Base-by-base conservation (phyloP, 2,797 vertebrate species). In the Danio tinwini region DNA sequence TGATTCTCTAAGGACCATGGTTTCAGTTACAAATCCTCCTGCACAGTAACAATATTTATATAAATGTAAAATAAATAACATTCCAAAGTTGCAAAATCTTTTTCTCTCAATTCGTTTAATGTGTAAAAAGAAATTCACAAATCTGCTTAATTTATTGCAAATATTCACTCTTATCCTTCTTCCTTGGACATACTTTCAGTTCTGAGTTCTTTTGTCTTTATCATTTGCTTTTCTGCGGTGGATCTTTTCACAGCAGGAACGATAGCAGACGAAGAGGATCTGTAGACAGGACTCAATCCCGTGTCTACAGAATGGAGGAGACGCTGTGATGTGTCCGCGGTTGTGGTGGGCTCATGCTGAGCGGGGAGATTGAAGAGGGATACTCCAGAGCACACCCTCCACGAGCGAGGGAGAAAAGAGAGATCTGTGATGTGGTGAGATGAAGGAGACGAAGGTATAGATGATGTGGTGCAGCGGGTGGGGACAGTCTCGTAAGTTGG, bases 291-390 rank as follows among this genome's bases (percentile, higher is more conserved):
- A 69, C 80, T 85, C 67, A 80, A 85, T 88, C 82, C 78, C 17
- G 37, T 55, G 64, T 73, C 55, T n/a, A 12, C 55, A 61, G 81
- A 55, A 39, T 13, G 55, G 64, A 70, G 62, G 74, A 55, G 67
- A 74, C 19, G 73, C 83, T 90, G 87, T 87, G 87, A 85, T 83
- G 88, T 91, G 89, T 91, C 90, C 88, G 87, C 91, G 88, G 90
- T 69, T 90, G 90, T 85, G 3, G 82, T 45, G 88, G 88, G 88
- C 90, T 90, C 93, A 91, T 85, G 90, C 92, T 89, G 92, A 87
- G 92, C 84, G 49, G 73, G 88, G 88, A 91, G 90, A 94, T 94
- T 94, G 91, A 86, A 89, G 88, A 73, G 87, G 85, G 86, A 90
- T 82, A 84, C 86, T 42, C 5, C 70, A 70, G 86, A 93, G 92